Conservation (phyloP, 1,140 invertebrate species). For the Cydia pomonella region DNA sequence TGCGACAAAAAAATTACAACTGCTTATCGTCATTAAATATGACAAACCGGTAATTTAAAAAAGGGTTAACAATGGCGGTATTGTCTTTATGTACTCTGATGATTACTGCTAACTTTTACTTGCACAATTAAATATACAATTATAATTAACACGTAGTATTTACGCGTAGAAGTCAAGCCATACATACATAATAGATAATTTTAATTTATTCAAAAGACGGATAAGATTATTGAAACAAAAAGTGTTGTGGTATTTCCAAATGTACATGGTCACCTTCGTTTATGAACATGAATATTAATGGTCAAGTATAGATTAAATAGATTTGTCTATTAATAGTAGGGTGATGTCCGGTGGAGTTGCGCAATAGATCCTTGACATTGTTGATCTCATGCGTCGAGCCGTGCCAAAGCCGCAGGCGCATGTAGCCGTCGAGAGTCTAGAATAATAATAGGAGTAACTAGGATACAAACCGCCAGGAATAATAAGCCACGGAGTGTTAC, state of each 20-base stretch:
- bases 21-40: too few relatives aligned
- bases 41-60: not conserved
- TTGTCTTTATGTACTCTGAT: not conserved
- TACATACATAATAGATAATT: not conserved
- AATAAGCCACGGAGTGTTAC: constrained; percentile 32
- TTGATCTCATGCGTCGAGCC: constrained; percentile 59
- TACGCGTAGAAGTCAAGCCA: not conserved
- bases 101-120: not conserved
- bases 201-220: not conserved
- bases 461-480: constrained; percentile 37
- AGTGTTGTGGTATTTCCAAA: constrained; percentile 9
- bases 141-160: not conserved
- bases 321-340: constrained; percentile 29
- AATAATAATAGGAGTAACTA: constrained; percentile 45
- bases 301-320: constrained; percentile 27
- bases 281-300: constrained; percentile 30
- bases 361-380: constrained; percentile 71
- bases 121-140: not conserved
- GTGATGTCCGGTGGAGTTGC: constrained; percentile 44
- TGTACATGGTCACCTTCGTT: constrained; percentile 15
- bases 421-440: constrained; percentile 39
- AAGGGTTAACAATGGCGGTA: not conserved
- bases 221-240: constrained; percentile 15
- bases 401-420: constrained; percentile 52
- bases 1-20: too few relatives aligned